phyloP scores from a whole-genome alignment of 2,113 vertebrate genomes.

The Larimichthys polyactis region DNA sequence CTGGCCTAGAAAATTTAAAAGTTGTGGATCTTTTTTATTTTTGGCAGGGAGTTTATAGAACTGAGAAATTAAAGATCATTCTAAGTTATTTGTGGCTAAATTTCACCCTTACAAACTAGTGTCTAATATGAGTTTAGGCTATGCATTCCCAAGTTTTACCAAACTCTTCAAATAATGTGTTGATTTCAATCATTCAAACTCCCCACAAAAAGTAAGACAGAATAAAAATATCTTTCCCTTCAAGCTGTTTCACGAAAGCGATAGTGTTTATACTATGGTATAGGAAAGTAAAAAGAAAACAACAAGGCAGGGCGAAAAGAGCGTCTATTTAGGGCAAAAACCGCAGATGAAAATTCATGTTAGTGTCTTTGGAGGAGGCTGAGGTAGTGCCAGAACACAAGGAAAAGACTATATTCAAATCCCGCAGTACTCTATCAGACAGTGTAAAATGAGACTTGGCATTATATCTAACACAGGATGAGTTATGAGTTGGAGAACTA shows the following conservation, averaged over 20 bases:
- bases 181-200: constrained; percentile 52
- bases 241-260: constrained; percentile 37
- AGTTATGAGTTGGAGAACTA: constrained; percentile 52
- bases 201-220: constrained; percentile 42
- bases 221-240: constrained; percentile 32
- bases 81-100: background rate
- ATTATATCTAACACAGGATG: constrained; percentile 56
- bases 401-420: constrained; percentile 61
- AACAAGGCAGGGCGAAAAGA: constrained; percentile 43
- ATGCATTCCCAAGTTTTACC: constrained; percentile 26
- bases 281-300: constrained; percentile 40
- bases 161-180: constrained; percentile 45
- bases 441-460: constrained; percentile 71
- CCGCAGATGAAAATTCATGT: constrained; percentile 69
- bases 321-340: constrained; percentile 67
- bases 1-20: constrained; percentile 3
- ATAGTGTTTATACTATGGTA: constrained; percentile 48
- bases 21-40: constrained; percentile 15
- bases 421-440: constrained; percentile 56
- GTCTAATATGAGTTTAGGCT: background rate
- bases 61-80: background rate
- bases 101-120: background rate
- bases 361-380: constrained; percentile 55
- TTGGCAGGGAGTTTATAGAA: background rate
- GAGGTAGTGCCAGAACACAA: constrained; percentile 56